Conservation (phyloP, 1,140 invertebrate genomes). For the Tetramorium alpestre region DNA sequence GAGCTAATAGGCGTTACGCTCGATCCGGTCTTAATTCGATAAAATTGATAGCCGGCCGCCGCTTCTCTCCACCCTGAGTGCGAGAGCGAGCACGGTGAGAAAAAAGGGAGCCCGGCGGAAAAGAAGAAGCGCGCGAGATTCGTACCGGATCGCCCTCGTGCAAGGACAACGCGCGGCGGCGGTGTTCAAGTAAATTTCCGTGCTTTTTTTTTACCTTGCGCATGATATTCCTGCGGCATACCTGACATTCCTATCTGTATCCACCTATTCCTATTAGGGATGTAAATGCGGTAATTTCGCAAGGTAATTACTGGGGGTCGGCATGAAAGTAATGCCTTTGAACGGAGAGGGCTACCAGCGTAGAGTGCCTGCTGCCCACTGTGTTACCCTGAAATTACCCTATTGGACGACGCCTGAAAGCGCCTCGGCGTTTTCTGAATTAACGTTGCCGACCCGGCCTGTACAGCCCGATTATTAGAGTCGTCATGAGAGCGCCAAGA, state of each 20-base stretch:
- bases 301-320: slow-evolving; percentile 77
- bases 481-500: slow-evolving; percentile 49
- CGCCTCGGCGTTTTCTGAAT: slow-evolving; percentile 67
- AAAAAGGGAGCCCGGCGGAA: slow-evolving; percentile 14
- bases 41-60: slow-evolving; percentile 68
- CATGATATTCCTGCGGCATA: slow-evolving; percentile 72
- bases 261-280: slow-evolving; percentile 80
- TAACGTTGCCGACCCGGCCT: slow-evolving; percentile 64
- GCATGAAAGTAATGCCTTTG: slow-evolving; percentile 78
- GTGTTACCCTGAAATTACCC: slow-evolving; percentile 75
- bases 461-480: slow-evolving; percentile 56
- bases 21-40: slow-evolving; percentile 73
- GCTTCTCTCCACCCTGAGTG: slow-evolving; percentile 19
- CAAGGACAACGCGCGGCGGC: slow-evolving; percentile 71
- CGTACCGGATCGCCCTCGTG: slow-evolving; percentile 66
- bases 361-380: slow-evolving; percentile 63
- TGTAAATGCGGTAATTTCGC: slow-evolving; percentile 81
- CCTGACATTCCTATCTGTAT: slow-evolving; percentile 79
- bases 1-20: slow-evolving; percentile 72
- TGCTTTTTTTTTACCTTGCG: slow-evolving; percentile 54
- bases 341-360: slow-evolving; percentile 61
- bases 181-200: slow-evolving; percentile 73
- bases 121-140: slow-evolving; percentile 38
- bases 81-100: slow-evolving; percentile 17
- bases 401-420: slow-evolving; percentile 68